A percentile compares a stretch with the other conserved stretches of the same genome.
Conservation (phyloP, 1,140 invertebrate species). For the Drosophila rhopaloa region DNA sequence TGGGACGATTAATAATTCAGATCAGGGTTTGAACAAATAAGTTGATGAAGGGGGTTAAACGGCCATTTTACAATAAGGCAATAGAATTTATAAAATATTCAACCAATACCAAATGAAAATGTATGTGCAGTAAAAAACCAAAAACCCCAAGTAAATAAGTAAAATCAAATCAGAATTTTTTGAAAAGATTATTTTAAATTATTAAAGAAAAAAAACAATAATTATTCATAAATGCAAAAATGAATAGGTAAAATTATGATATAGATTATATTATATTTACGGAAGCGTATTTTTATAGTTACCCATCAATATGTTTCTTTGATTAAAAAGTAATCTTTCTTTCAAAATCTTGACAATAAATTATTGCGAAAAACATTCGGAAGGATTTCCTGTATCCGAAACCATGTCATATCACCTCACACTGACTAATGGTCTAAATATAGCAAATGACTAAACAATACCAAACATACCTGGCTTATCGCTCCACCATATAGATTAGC, state of each 20-base stretch:
- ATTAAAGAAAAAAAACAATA: no score
- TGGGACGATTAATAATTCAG: neutral
- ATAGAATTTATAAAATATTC: neutral
- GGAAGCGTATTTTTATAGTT: neutral
- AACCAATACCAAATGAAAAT: neutral
- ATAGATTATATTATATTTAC: no score
- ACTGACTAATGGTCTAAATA: constrained; percentile 11
- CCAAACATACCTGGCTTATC: constrained; percentile 32
- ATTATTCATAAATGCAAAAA: no score
- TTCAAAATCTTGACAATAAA: neutral
- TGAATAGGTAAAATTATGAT: no score
- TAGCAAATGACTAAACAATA: constrained; percentile 29
- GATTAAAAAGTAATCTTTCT: neutral
- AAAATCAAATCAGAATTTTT: no score
- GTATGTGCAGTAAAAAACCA: constrained; percentile 54
- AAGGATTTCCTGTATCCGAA: constrained; percentile 19
- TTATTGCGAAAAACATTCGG: neutral
- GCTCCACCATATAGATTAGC: constrained; percentile 22
- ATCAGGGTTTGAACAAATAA: neutral
- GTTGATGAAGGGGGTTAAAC: neutral
- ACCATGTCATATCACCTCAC: neutral
- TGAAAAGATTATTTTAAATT: no score
- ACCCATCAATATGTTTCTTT: no score
- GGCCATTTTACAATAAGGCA: no score
- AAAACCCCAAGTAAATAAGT: neutral